Conservation (phyloP, 2,113 vertebrate species). For the Cephalopholis sonnerati region DNA sequence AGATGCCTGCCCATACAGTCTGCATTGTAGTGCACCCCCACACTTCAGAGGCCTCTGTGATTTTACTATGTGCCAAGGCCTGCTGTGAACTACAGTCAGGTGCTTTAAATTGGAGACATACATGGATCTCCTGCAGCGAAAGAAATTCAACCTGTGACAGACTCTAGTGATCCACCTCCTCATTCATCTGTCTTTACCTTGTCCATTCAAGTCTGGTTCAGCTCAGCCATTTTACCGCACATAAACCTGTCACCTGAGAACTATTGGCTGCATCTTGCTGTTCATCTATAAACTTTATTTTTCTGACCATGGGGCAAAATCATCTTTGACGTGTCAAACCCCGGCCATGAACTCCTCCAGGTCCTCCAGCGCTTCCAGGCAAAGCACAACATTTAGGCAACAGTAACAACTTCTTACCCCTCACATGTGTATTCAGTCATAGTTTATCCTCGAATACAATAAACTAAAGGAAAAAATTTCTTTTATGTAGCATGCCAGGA, state of each 20-base stretch:
- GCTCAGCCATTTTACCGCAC: not conserved
- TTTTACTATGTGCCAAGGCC: not conserved
- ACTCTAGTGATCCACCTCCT: not conserved
- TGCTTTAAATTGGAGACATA: not conserved
- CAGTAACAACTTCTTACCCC: not conserved
- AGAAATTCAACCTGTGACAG: not conserved
- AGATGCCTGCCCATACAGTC: constrained; percentile 1
- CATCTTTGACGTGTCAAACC: not conserved
- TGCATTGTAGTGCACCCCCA: not conserved
- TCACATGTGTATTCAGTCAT: not conserved
- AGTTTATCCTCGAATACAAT: not conserved
- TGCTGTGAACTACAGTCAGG: not conserved
- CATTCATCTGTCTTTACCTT: not conserved
- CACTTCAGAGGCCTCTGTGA: constrained; percentile 15
- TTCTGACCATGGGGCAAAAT: not conserved
- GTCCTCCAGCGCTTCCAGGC: not conserved
- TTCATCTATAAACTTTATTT: not conserved
- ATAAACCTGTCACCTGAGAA: constrained; percentile 3
- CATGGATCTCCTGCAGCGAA: not conserved
- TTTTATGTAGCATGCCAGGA: not conserved
- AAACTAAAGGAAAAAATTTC: not conserved
- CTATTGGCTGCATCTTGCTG: not conserved
- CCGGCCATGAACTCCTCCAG: not conserved
- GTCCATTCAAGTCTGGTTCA: not conserved
- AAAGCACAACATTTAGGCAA: not conserved